phyloP scores from a whole-genome alignment of 2,888 invertebrate genomes.

The Melanotus villosus region DNA sequence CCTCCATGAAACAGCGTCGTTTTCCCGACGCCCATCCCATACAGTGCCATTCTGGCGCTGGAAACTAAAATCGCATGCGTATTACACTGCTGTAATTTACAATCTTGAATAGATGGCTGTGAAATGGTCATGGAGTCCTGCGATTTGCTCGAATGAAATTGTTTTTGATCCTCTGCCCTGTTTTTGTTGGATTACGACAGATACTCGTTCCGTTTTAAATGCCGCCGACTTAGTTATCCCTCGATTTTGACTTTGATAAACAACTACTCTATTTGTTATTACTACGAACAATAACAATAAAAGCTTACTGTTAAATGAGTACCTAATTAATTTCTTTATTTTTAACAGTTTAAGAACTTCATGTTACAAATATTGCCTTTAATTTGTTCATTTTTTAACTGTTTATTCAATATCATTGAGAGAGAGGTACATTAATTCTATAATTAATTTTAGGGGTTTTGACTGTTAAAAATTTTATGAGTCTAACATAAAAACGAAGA shows the following conservation, averaged over 20 bases:
- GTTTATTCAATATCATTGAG: no score
- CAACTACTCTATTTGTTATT: neutral
- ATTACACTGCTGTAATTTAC: slow-evolving; percentile 63
- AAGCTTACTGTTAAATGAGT: neutral
- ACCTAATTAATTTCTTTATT: no score
- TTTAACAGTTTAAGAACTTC: no score
- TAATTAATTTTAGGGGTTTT: no score
- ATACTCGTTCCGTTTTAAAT: slow-evolving; percentile 14
- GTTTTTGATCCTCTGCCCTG: slow-evolving; percentile 63
- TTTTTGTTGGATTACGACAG: slow-evolving; percentile 46
- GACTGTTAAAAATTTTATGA: no score
- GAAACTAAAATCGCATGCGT: slow-evolving; percentile 62
- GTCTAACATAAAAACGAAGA: no score
- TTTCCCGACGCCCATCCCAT: slow-evolving; percentile 13
- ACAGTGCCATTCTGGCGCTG: slow-evolving; percentile 53
- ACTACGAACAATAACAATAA: neutral
- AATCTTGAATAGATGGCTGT: slow-evolving; percentile 63
- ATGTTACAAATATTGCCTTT: no score
- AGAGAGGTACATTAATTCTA: no score
- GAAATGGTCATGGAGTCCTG: slow-evolving; percentile 62
- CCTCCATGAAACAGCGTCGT: slow-evolving; percentile 15
- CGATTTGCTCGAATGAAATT: slow-evolving; percentile 62
- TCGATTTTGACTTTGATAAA: slow-evolving; percentile 17
- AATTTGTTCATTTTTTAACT: no score
- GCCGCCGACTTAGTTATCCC: slow-evolving; percentile 7